These are phyloP conservation scores for Peribatodes rhomboidaria DNA, from an alignment of 2,888 invertebrate species.

Conservation along the genomic window DNA sequence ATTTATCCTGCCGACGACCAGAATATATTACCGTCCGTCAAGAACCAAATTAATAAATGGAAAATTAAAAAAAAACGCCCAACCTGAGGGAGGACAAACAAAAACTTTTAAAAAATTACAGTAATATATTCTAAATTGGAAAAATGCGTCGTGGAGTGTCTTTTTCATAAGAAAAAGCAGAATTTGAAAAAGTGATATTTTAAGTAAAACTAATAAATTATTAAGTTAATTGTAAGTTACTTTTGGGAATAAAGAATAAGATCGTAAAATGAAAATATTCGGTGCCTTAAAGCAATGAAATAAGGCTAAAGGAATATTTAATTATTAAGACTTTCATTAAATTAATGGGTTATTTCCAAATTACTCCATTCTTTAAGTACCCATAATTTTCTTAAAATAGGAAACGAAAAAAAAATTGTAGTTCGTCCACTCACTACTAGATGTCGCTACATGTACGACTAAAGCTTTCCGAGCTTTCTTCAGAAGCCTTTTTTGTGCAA, in stretches of 20 bases:
- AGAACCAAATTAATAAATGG: conserved; percentile 66
- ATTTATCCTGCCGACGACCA: conserved; percentile 51
- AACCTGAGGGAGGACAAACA: conserved; percentile 60
- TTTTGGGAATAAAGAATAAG: no score
- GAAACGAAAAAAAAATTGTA: neutral
- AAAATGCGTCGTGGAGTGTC: conserved; percentile 40
- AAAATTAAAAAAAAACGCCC: conserved; percentile 56
- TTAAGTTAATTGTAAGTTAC: no score
- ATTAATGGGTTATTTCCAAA: no score
- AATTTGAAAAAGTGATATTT: no score
- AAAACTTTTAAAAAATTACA: conserved; percentile 70
- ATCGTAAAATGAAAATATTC: no score
- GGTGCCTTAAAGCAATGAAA: no score
- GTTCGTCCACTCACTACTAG: conserved; percentile 40
- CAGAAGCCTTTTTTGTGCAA: neutral
- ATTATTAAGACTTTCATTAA: no score
- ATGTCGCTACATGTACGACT: conserved; percentile 36
- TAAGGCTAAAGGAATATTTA: no score
- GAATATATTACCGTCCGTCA: conserved; percentile 62
- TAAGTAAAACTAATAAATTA: no score
- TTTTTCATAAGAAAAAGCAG: conserved; percentile 7
- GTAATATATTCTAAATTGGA: conserved; percentile 70
- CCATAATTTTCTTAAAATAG: no score
- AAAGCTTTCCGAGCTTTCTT: conserved; percentile 8
- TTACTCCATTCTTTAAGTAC: no score